phyloP scores from a whole-genome alignment of 2,797 vertebrate genomes.

The Pampus argenteus region DNA sequence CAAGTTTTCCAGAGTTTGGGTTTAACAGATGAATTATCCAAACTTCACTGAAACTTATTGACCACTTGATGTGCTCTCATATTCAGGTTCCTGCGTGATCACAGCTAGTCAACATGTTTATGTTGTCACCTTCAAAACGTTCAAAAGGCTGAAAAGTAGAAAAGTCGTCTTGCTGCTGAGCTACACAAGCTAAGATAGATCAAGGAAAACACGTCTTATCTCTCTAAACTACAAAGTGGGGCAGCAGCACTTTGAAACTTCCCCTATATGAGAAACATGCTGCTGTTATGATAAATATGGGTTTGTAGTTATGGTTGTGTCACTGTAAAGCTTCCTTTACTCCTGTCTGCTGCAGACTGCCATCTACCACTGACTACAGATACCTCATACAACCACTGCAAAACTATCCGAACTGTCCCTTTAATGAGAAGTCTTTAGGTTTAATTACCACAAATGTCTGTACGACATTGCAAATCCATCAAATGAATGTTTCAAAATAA shows the following conservation, averaged over 20 bases:
- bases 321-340: too few species aligned
- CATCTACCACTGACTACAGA: too few species aligned
- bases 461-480: too few species aligned
- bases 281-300: neutral
- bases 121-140: neutral
- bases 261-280: too few species aligned
- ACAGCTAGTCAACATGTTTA: slow-evolving; percentile 14
- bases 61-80: neutral
- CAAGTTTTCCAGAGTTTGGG: neutral
- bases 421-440: too few species aligned
- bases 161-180: neutral
- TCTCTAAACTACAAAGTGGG: slow-evolving; percentile 25
- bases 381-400: too few species aligned
- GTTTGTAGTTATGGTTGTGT: neutral
- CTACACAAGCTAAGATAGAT: slow-evolving; percentile 1
- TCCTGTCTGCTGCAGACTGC: too few species aligned
- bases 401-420: too few species aligned
- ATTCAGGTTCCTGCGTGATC: slow-evolving; percentile 1
- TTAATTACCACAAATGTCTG: too few species aligned
- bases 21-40: neutral
- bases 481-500: neutral
- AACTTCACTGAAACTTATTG: neutral
- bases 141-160: neutral
- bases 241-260: too few species aligned
- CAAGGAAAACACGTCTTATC: slow-evolving; percentile 22